Evolutionary conservation across 2,113 vertebrate genomes (phyloP).

Genomic region (Mixornis gularis): DNA sequence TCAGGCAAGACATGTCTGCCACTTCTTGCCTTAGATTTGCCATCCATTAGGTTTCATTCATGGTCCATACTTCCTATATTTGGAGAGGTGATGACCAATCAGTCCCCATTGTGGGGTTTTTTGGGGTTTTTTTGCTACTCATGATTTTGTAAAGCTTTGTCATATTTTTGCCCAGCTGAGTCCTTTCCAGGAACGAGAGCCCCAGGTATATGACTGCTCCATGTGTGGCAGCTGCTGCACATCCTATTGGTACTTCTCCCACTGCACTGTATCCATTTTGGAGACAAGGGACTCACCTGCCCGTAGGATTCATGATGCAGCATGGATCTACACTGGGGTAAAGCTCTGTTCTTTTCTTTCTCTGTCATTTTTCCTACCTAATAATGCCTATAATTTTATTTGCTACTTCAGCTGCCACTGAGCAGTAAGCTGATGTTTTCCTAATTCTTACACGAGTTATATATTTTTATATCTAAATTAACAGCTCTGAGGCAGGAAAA

Average conservation of each 20-base stretch:
- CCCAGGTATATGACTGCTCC: not conserved
- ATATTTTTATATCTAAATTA: not conserved
- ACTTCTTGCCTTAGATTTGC: not conserved
- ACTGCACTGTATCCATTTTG: not conserved
- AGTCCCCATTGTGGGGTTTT: not conserved
- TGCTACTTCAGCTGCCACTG: not conserved
- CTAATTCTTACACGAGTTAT: not conserved
- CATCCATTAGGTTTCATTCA: not conserved
- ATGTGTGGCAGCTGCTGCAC: not conserved
- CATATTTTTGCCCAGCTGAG: not conserved
- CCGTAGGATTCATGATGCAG: not conserved
- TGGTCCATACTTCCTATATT: not conserved
- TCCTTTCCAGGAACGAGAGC: accelerated
- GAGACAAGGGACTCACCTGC: not conserved
- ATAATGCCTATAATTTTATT: not conserved
- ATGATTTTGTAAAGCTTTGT: not conserved
- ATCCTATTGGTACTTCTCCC: accelerated
- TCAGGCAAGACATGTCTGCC: not conserved
- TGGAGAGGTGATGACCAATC: not conserved
- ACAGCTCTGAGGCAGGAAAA: not conserved
- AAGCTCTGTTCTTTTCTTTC: not conserved
- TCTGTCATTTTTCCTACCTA: not conserved
- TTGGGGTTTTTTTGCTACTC: not conserved
- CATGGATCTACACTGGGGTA: not conserved
- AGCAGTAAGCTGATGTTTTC: not conserved